phyloP scores from a whole-genome alignment of 2,113 vertebrate species.

The Syngnathus scovelli region DNA sequence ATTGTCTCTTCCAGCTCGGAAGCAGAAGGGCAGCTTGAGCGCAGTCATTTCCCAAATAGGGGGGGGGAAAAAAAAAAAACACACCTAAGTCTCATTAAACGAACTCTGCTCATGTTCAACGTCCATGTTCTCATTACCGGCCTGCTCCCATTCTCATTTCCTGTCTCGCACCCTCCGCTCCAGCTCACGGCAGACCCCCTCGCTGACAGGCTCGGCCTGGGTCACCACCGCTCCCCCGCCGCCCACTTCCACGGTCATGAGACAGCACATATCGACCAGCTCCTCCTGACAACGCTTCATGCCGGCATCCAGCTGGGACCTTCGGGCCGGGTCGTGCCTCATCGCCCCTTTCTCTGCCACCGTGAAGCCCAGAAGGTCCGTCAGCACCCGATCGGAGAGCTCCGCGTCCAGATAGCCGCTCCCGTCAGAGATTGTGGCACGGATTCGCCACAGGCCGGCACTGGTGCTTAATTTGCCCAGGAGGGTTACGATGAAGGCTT shows the following conservation, averaged over 20 bases:
- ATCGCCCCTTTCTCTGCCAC: slow-evolving; percentile 76
- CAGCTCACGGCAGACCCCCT: slow-evolving; percentile 69
- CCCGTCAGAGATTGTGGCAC: slow-evolving; percentile 87
- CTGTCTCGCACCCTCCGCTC: slow-evolving; percentile 65
- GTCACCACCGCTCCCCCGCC: slow-evolving; percentile 73
- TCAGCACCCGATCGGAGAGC: slow-evolving; percentile 81
- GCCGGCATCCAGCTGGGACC: slow-evolving; percentile 71
- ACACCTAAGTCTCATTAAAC: slow-evolving; percentile 7
- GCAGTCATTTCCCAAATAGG: neutral
- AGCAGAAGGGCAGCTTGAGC: slow-evolving; percentile 34
- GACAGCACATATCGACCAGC: slow-evolving; percentile 89
- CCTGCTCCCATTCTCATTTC: slow-evolving; percentile 35
- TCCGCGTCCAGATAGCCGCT: slow-evolving; percentile 85
- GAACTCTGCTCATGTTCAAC: neutral
- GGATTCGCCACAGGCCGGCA: slow-evolving; percentile 76
- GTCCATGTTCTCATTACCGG: slow-evolving; percentile 24
- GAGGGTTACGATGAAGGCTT: slow-evolving; percentile 95
- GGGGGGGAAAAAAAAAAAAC: neutral
- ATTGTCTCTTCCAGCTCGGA: slow-evolving; percentile 40
- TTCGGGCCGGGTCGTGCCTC: slow-evolving; percentile 75
- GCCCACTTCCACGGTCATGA: slow-evolving; percentile 81
- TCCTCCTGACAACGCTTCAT: slow-evolving; percentile 82
- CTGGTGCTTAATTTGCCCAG: slow-evolving; percentile 80
- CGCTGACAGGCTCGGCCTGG: slow-evolving; percentile 65
- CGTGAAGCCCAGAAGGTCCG: slow-evolving; percentile 84